A percentile compares a stretch with the other conserved stretches of the same genome.
Conservation (phyloP, 2,888 invertebrate genomes). For the Cataglyphis cursor region DNA sequence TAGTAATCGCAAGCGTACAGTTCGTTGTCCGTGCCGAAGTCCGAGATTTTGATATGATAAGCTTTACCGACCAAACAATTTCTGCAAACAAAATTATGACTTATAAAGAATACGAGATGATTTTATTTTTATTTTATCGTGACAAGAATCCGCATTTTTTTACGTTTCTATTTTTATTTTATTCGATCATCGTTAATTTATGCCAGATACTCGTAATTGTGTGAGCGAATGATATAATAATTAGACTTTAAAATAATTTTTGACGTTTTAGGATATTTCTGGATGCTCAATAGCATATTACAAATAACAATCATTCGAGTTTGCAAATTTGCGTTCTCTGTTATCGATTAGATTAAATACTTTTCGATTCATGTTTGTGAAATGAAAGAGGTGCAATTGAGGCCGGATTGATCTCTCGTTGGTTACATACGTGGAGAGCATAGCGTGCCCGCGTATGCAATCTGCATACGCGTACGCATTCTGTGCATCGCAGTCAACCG, state of each 20-base stretch:
- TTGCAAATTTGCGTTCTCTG: not conserved
- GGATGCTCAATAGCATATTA: slow-evolving; percentile 39
- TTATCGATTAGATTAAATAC: slow-evolving; percentile 57
- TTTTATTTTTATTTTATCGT: not conserved
- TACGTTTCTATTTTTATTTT: not conserved
- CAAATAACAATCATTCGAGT: slow-evolving; percentile 29
- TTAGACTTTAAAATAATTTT: not conserved
- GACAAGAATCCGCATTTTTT: not conserved
- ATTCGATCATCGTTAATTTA: not conserved
- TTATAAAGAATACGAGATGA: not conserved
- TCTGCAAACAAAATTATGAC: slow-evolving; percentile 86
- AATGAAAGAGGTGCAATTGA: slow-evolving; percentile 66
- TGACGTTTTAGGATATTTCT: not conserved
- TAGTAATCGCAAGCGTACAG: slow-evolving; percentile 94
- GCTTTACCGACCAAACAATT: slow-evolving; percentile 95
- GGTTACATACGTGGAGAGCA: slow-evolving; percentile 69
- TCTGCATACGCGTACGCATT: slow-evolving; percentile 79
- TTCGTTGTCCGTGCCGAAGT: slow-evolving; percentile 95
- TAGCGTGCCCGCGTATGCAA: slow-evolving; percentile 68
- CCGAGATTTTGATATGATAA: slow-evolving; percentile 94
- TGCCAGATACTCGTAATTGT: not conserved
- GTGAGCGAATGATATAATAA: not conserved
- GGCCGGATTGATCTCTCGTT: slow-evolving; percentile 73
- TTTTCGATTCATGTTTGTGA: slow-evolving; percentile 64
- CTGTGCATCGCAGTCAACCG: slow-evolving; percentile 78